These are phyloP conservation scores for Ophion ellenae DNA, from an alignment of 2,888 invertebrate species.

Conservation along the genomic window DNA sequence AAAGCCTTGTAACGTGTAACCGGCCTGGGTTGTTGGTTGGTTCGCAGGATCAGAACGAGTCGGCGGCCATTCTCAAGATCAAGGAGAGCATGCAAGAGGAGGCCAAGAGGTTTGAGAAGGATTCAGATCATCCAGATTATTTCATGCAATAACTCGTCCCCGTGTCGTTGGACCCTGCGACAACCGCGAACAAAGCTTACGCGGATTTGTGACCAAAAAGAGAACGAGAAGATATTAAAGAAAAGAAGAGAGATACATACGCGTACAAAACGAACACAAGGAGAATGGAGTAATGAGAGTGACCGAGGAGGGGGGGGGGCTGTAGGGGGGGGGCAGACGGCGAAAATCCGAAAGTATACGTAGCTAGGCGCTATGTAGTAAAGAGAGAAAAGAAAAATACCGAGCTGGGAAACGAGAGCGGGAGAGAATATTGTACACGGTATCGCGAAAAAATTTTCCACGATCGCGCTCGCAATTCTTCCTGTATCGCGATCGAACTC, in stretches of 20 bases:
- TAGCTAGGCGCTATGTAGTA: slow-evolving; percentile 39
- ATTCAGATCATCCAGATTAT: slow-evolving; percentile 98
- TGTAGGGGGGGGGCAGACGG: background rate
- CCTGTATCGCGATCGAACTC: slow-evolving; percentile 82
- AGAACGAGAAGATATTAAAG: slow-evolving; percentile 33
- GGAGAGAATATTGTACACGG: slow-evolving; percentile 60
- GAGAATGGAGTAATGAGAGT: slow-evolving; percentile 18
- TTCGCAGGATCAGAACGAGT: slow-evolving; percentile 96
- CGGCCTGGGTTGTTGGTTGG: slow-evolving; percentile 83
- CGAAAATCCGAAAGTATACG: slow-evolving; percentile 34
- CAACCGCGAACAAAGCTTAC: slow-evolving; percentile 75
- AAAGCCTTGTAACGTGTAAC: slow-evolving; percentile 78
- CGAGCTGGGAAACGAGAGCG: slow-evolving; percentile 52
- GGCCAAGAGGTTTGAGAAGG: slow-evolving; percentile 99
- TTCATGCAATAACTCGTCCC: slow-evolving; percentile 94
- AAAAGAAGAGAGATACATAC: slow-evolving; percentile 39
- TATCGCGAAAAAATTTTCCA: slow-evolving; percentile 66
- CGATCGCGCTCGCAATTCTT: slow-evolving; percentile 80
- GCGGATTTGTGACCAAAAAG: slow-evolving; percentile 66
- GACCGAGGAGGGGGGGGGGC: background rate
- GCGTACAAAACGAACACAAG: slow-evolving; percentile 14
- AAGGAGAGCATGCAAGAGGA: slow-evolving; percentile 99
- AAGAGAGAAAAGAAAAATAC: slow-evolving; percentile 38
- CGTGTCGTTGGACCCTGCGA: slow-evolving; percentile 79
- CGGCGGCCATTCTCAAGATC: slow-evolving; percentile 99